These are phyloP conservation scores for Galbula dea DNA, from an alignment of 2,113 vertebrate species.

Conservation along the genomic window DNA sequence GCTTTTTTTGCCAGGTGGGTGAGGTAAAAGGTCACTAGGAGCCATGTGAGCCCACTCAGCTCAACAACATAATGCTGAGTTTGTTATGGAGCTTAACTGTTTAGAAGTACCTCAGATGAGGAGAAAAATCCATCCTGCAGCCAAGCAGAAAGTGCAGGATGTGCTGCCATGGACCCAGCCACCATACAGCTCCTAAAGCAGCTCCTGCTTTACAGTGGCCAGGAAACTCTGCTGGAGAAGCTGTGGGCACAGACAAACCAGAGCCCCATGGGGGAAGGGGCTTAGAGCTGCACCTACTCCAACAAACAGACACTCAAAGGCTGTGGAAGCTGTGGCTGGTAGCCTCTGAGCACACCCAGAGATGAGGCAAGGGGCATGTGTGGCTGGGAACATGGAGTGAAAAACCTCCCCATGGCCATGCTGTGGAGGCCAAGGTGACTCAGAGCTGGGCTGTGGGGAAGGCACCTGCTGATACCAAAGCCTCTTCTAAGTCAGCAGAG, in stretches of 20 bases:
- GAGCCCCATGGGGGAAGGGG: rapidly evolving
- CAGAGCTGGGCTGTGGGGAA: rapidly evolving
- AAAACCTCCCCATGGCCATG: neutral
- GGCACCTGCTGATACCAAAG: rapidly evolving
- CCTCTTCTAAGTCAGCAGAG: neutral
- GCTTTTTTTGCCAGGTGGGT: slow-evolving; percentile 5
- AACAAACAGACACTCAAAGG: neutral
- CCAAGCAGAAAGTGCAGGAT: neutral
- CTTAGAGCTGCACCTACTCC: neutral
- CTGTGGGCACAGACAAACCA: neutral
- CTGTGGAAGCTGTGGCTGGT: rapidly evolving
- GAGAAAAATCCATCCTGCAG: neutral
- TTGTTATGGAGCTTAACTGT: neutral
- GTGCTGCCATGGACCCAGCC: neutral
- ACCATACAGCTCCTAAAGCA: rapidly evolving
- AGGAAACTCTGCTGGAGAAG: neutral
- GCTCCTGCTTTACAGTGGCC: rapidly evolving
- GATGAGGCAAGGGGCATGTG: rapidly evolving
- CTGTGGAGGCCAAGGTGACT: rapidly evolving
- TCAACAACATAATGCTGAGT: neutral
- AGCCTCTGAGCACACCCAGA: neutral
- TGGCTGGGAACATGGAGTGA: rapidly evolving
- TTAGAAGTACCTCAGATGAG: neutral
- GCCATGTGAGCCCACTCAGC: neutral
- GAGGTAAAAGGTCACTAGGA: neutral